Conservation (phyloP, 2,888 invertebrate species). For the Nebria salina region DNA sequence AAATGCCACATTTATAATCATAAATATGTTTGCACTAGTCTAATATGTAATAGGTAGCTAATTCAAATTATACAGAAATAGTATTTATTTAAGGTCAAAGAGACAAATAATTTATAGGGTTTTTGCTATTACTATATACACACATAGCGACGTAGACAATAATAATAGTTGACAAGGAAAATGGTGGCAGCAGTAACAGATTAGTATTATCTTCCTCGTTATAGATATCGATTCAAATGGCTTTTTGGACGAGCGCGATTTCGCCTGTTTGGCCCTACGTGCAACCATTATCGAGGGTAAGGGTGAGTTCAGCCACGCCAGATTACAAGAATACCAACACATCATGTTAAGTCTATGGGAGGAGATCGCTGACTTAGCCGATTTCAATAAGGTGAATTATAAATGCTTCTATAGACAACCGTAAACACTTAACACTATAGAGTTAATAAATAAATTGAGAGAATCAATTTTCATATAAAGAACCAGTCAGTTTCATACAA, state of each 20-base stretch:
- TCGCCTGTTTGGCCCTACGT: constrained; percentile 82
- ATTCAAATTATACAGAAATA: too few species aligned
- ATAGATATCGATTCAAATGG: constrained; percentile 88
- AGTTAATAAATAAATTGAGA: constrained; percentile 18
- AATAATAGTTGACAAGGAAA: too few species aligned
- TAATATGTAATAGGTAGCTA: too few species aligned
- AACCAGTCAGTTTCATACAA: too few species aligned
- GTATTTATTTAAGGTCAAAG: too few species aligned
- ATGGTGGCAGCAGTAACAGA: too few species aligned
- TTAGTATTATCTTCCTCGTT: constrained; percentile 49
- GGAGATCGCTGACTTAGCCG: constrained; percentile 85
- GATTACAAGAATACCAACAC: constrained; percentile 82
- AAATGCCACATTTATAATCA: too few species aligned
- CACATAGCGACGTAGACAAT: too few species aligned
- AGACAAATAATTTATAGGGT: too few species aligned
- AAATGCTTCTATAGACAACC: constrained; percentile 9
- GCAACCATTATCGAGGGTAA: constrained; percentile 85
- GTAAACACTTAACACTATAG: background rate
- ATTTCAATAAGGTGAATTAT: constrained; percentile 80
- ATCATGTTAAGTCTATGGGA: constrained; percentile 87
- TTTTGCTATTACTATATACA: too few species aligned
- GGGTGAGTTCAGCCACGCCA: constrained; percentile 77
- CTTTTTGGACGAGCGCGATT: constrained; percentile 82
- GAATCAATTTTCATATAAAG: background rate
- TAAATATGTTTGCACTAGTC: too few species aligned